Conservation (phyloP, 2,888 invertebrate species). For the Dasysyrphus albostriatus region DNA sequence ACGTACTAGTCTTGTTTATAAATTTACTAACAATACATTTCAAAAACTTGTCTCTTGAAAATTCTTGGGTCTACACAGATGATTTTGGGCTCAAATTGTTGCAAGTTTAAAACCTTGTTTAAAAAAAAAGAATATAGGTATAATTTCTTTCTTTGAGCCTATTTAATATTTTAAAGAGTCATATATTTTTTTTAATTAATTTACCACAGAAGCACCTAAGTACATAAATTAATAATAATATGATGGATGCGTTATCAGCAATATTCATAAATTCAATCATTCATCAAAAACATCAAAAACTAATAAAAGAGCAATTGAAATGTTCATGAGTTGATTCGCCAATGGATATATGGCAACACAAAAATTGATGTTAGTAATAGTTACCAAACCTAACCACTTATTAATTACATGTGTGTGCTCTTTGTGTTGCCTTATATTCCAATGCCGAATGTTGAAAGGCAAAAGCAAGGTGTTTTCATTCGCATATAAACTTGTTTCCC, state of each 20-base stretch:
- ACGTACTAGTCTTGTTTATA: no score
- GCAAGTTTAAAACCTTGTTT: no score
- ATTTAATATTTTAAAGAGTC: no score
- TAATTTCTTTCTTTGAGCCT: no score
- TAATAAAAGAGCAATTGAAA: conserved; percentile 30
- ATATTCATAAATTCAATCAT: neutral
- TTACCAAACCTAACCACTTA: conserved; percentile 46
- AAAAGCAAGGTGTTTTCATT: conserved; percentile 71
- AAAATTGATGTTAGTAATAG: neutral
- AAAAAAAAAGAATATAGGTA: no score
- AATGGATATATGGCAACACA: conserved; percentile 4
- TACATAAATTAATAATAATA: neutral
- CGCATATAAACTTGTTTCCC: conserved; percentile 69
- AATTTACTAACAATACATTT: no score
- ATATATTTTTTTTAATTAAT: no score
- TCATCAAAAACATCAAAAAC: conserved; percentile 37
- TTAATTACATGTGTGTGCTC: conserved; percentile 55
- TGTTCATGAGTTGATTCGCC: conserved; percentile 35
- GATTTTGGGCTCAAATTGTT: no score
- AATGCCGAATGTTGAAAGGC: conserved; percentile 17
- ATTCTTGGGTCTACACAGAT: no score
- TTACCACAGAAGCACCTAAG: neutral
- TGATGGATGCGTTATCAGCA: neutral
- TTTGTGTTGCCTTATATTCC: conserved; percentile 17
- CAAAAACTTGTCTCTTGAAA: no score